Conservation (phyloP, 2,888 invertebrate species). For the Hydroisotoma schaefferi region DNA sequence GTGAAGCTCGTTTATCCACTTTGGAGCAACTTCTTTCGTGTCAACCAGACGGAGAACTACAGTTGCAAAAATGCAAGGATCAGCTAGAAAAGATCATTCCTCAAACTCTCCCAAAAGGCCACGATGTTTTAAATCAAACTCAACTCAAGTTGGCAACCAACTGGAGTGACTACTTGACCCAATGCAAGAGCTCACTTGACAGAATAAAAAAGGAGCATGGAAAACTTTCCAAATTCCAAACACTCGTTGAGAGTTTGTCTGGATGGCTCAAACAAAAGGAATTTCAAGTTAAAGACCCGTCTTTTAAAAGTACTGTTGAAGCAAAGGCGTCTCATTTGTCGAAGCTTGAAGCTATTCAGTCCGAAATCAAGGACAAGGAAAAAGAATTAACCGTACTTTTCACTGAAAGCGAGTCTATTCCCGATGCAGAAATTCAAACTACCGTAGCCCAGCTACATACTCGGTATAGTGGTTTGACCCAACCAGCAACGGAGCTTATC, state of each 20-base stretch:
- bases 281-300: slow-evolving; percentile 71
- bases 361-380: slow-evolving; percentile 64
- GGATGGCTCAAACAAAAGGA: slow-evolving; percentile 76
- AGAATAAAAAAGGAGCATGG: slow-evolving; percentile 71
- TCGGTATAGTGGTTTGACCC: slow-evolving; percentile 76
- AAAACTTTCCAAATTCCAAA: slow-evolving; percentile 77
- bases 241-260: slow-evolving; percentile 70
- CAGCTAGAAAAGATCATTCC: slow-evolving; percentile 69
- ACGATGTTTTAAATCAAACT: slow-evolving; percentile 67
- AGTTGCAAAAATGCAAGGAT: slow-evolving; percentile 66
- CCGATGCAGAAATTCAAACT: slow-evolving; percentile 64
- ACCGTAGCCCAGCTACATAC: slow-evolving; percentile 74
- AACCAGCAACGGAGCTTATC: slow-evolving; percentile 76
- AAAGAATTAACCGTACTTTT: slow-evolving; percentile 31
- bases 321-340: slow-evolving; percentile 74
- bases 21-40: slow-evolving; percentile 24
- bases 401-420: slow-evolving; percentile 22
- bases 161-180: slow-evolving; percentile 70
- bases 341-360: slow-evolving; percentile 68
- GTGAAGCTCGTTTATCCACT: slow-evolving; percentile 64
- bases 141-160: slow-evolving; percentile 69
- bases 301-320: slow-evolving; percentile 77
- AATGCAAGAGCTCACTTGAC: slow-evolving; percentile 67
- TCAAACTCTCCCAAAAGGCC: slow-evolving; percentile 74
- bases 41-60: slow-evolving; percentile 58